phyloP scores from a whole-genome alignment of 1,140 invertebrate species.

The Oryzaephilus surinamensis region DNA sequence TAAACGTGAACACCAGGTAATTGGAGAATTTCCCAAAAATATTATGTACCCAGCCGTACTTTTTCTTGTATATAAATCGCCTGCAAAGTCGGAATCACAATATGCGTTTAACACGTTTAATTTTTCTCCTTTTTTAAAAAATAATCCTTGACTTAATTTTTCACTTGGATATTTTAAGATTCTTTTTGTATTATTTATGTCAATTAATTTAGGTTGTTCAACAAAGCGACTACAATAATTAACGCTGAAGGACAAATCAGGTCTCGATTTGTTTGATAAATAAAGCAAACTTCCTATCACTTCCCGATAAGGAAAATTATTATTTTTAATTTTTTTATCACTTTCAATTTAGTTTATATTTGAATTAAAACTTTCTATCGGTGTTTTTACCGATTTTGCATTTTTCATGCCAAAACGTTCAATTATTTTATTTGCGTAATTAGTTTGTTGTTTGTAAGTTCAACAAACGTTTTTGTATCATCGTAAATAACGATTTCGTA shows the following conservation, averaged over 20 bases:
- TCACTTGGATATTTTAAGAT: constrained; percentile 5
- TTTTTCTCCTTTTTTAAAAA: not conserved
- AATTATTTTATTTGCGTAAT: not conserved
- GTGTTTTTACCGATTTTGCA: not conserved
- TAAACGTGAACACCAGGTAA: not conserved
- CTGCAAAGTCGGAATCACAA: not conserved
- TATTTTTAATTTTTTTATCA: not conserved
- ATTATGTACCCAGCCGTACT: not conserved
- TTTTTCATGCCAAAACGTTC: not conserved
- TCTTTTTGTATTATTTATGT: constrained; percentile 8
- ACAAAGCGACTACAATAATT: too few species aligned
- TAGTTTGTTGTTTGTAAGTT: not conserved
- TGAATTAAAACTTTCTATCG: not conserved
- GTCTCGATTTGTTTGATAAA: constrained; percentile 27
- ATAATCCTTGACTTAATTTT: not conserved
- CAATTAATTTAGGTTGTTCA: constrained; percentile 9
- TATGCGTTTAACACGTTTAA: not conserved
- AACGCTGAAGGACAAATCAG: constrained; percentile 37
- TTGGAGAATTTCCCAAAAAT: not conserved
- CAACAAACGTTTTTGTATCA: too few species aligned
- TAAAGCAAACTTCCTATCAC: constrained; percentile 34
- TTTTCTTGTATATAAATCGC: not conserved
- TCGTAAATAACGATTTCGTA: too few species aligned
- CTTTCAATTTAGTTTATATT: not conserved
- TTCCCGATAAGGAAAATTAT: constrained; percentile 26